phyloP scores from a whole-genome alignment of 2,113 vertebrate species.

The Scomber japonicus region DNA sequence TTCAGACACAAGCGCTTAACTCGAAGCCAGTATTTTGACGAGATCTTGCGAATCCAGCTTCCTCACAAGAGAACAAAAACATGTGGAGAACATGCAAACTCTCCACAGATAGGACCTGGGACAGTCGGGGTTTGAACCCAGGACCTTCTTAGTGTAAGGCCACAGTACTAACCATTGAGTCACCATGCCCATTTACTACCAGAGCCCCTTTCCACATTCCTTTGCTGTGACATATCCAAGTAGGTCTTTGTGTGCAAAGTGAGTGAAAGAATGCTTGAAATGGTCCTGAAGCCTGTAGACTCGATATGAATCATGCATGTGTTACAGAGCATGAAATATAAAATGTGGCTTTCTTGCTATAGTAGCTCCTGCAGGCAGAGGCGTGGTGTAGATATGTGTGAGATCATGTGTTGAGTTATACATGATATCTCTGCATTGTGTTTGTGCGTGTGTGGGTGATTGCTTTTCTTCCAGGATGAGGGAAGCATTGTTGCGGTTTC shows the following conservation, averaged over 20 bases:
- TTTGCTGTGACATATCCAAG: slow-evolving; percentile 37
- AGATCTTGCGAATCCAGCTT: no score
- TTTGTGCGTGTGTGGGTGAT: neutral
- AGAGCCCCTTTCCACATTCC: slow-evolving; percentile 42
- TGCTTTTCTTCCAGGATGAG: slow-evolving; percentile 10
- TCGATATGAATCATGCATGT: slow-evolving; percentile 28
- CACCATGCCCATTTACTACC: slow-evolving; percentile 6
- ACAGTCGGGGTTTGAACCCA: no score
- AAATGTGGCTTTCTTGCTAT: slow-evolving; percentile 7
- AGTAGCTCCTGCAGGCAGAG: slow-evolving; percentile 5
- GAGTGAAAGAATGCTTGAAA: slow-evolving; percentile 18
- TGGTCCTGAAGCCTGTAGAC: neutral
- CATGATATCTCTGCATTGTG: neutral
- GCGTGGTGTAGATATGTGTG: neutral
- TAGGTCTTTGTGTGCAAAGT: neutral
- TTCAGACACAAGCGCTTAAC: no score
- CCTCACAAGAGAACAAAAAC: no score
- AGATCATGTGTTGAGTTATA: neutral
- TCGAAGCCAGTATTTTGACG: no score
- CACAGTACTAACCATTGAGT: no score
- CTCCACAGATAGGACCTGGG: no score
- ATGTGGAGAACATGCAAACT: no score
- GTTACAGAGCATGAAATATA: slow-evolving; percentile 23
- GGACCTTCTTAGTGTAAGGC: no score
- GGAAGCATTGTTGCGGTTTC: neutral